These are phyloP conservation scores for Puffinus mauretanicus DNA, from an alignment of 2,113 vertebrate species.

Conservation along the genomic window DNA sequence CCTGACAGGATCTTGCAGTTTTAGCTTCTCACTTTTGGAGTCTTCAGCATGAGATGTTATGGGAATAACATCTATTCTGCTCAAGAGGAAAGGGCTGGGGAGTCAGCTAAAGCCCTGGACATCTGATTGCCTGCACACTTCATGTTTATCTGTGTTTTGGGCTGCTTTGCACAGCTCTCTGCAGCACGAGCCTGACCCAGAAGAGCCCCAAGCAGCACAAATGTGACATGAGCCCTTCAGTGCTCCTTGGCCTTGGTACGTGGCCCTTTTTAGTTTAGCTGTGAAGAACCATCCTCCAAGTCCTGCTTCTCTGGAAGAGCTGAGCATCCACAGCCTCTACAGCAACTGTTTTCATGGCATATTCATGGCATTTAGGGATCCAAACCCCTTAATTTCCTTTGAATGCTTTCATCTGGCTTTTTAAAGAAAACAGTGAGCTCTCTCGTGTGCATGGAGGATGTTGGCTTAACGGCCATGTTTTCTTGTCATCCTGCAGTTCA, in stretches of 20 bases:
- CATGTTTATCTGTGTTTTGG: neutral
- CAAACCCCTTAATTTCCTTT: neutral
- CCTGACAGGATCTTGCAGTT: neutral
- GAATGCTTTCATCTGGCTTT: neutral
- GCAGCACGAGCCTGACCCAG: rapidly evolving
- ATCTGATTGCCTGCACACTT: rapidly evolving
- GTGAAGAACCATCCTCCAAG: neutral
- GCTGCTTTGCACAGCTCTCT: neutral
- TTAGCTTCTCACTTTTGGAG: neutral
- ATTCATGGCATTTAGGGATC: neutral
- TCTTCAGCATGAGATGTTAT: neutral
- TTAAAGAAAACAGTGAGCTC: neutral
- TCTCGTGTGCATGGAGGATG: neutral
- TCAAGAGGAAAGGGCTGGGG: neutral
- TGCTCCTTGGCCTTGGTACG: neutral
- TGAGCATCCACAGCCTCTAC: neutral
- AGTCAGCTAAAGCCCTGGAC: neutral
- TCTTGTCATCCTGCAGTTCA: neutral
- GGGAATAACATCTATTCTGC: neutral
- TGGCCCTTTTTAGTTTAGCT: neutral
- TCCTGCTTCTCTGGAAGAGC: neutral
- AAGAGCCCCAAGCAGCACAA: neutral
- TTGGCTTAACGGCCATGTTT: neutral
- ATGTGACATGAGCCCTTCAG: neutral
- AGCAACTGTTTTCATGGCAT: neutral